A percentile compares a stretch with the other conserved stretches of the same genome.
These are phyloP conservation scores for Palythoa grandiflora DNA, from an alignment of 92 coral and sea anemone species.

Conservation along the genomic window DNA sequence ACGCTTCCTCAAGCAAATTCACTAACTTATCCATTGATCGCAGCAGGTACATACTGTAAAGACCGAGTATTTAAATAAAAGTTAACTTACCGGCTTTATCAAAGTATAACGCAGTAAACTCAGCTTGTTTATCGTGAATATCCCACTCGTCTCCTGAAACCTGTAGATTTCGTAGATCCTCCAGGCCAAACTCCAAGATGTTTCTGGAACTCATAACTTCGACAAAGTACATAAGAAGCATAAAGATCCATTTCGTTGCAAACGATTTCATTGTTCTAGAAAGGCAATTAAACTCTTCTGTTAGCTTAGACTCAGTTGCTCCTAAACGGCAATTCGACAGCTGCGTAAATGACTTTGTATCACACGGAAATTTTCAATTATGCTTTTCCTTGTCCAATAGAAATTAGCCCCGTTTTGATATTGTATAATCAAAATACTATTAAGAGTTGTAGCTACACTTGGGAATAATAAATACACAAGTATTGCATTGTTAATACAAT, in stretches of 20 bases:
- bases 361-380: conserved; percentile 39
- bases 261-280: neutral
- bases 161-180: conserved; percentile 1
- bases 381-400: conserved; percentile 5
- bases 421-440: neutral
- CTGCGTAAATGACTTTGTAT: conserved; percentile 26
- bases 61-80: too few relatives aligned
- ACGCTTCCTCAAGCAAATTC: too few relatives aligned
- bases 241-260: neutral
- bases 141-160: too few relatives aligned
- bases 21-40: too few relatives aligned
- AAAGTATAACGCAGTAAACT: neutral
- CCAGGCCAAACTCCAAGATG: neutral
- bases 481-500: neutral
- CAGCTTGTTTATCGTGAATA: neutral
- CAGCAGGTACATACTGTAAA: too few relatives aligned
- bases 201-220: neutral
- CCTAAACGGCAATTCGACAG: conserved; percentile 10
- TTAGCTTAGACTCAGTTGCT: neutral
- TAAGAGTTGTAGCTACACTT: neutral
- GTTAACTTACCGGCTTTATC: too few relatives aligned
- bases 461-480: neutral
- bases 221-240: neutral
- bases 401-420: conserved; percentile 30
- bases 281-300: neutral